Conservation (phyloP, 1,140 invertebrate genomes). For the Archegozetes longisetosus region DNA sequence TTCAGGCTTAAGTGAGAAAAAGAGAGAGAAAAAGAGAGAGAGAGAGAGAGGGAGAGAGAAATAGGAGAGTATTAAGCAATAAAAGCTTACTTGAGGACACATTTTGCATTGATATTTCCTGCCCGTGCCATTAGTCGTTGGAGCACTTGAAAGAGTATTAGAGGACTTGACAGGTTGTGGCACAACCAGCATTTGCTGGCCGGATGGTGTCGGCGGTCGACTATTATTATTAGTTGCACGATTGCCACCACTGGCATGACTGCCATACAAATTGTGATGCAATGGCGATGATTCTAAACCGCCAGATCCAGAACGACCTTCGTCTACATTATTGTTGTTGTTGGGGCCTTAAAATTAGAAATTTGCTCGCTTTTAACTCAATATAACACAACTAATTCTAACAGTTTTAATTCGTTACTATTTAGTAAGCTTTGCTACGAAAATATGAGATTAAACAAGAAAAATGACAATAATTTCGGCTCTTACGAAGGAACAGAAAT, state of each 20-base stretch:
- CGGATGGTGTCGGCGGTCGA: not conserved
- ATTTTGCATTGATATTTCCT: slow-evolving; percentile 92
- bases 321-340: slow-evolving; percentile 12
- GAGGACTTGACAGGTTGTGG: slow-evolving; percentile 75
- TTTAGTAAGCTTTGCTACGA: no score
- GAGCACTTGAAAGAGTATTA: slow-evolving; percentile 29
- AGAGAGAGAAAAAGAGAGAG: no score
- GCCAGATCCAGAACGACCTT: slow-evolving; percentile 17
- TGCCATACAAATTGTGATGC: slow-evolving; percentile 20
- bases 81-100: slow-evolving; percentile 77
- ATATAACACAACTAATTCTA: no score
- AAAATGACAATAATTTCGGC: no score
- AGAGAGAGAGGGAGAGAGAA: no score
- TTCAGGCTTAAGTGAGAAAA: no score
- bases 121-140: slow-evolving; percentile 20
- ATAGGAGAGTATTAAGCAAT: no score
- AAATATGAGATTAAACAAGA: no score
- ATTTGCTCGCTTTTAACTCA: no score
- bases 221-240: slow-evolving; percentile 21
- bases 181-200: slow-evolving; percentile 54
- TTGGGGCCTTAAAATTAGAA: slow-evolving; percentile 17
- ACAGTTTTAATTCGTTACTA: no score
- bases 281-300: slow-evolving; percentile 22
- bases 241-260: slow-evolving; percentile 18
- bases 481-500: no score